Conservation (phyloP, 2,113 vertebrate genomes). For the Rhodinocichla rosea region DNA sequence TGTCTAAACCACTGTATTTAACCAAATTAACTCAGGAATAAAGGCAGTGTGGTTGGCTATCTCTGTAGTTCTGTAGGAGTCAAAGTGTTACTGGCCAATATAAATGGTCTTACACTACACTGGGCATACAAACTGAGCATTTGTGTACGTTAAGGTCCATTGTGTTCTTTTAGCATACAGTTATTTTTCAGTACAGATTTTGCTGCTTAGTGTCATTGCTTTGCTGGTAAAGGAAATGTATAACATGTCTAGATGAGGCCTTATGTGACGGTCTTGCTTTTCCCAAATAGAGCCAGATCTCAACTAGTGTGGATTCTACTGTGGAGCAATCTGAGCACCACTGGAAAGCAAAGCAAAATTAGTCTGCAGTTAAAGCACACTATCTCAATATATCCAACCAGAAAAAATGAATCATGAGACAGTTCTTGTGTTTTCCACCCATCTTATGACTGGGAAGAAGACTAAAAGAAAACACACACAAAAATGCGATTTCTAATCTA, state of each 20-base stretch:
- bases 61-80: background rate
- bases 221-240: background rate
- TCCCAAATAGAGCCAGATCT: background rate
- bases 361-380: background rate
- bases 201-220: background rate
- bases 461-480: background rate
- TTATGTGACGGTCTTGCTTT: background rate
- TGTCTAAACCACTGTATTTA: background rate
- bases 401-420: background rate
- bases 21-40: background rate
- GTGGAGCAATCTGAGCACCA: background rate
- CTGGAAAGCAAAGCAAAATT: background rate
- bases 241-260: background rate
- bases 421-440: background rate
- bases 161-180: background rate
- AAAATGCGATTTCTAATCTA: background rate
- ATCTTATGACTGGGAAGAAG: background rate
- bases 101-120: background rate
- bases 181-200: background rate
- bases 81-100: background rate
- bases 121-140: background rate
- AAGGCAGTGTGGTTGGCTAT: background rate
- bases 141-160: background rate
- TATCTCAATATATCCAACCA: background rate
- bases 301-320: background rate